These are phyloP conservation scores for Baccha elongata DNA, from an alignment of 2,888 invertebrate species.

Conservation along the genomic window DNA sequence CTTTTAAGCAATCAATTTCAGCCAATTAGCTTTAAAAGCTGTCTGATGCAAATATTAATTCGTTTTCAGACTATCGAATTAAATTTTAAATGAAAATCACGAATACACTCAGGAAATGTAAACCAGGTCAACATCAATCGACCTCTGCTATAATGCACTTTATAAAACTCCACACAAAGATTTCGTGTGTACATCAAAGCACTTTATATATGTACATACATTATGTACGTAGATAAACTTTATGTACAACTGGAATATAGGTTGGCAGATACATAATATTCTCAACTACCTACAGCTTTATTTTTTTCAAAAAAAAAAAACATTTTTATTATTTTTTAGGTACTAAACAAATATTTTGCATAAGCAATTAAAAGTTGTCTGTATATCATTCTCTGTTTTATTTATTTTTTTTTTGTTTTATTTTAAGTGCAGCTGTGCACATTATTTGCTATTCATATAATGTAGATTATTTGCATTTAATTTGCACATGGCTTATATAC, in stretches of 20 bases:
- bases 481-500: background rate
- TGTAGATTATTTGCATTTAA: background rate
- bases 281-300: background rate
- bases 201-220: slow-evolving; percentile 4
- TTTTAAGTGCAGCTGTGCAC: slow-evolving; percentile 39
- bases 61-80: slow-evolving; percentile 27
- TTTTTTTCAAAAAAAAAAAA: slow-evolving; percentile 16
- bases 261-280: slow-evolving; percentile 1
- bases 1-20: slow-evolving; percentile 26
- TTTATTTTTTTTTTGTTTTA: slow-evolving; percentile 27
- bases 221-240: background rate
- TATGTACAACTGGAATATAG: slow-evolving; percentile 5
- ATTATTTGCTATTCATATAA: slow-evolving; percentile 10
- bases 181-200: slow-evolving; percentile 11
- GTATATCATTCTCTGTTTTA: background rate
- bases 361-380: slow-evolving; percentile 54
- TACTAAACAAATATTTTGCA: slow-evolving; percentile 46
- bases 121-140: slow-evolving; percentile 63
- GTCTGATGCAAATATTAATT: slow-evolving; percentile 4
- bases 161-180: slow-evolving; percentile 10
- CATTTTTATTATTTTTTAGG: slow-evolving; percentile 10
- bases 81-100: slow-evolving; percentile 41
- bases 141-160: slow-evolving; percentile 53
- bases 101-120: slow-evolving; percentile 41
- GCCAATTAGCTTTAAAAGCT: slow-evolving; percentile 20